phyloP scores from a whole-genome alignment of 1,140 invertebrate species.

The Nasonia longicornis region DNA sequence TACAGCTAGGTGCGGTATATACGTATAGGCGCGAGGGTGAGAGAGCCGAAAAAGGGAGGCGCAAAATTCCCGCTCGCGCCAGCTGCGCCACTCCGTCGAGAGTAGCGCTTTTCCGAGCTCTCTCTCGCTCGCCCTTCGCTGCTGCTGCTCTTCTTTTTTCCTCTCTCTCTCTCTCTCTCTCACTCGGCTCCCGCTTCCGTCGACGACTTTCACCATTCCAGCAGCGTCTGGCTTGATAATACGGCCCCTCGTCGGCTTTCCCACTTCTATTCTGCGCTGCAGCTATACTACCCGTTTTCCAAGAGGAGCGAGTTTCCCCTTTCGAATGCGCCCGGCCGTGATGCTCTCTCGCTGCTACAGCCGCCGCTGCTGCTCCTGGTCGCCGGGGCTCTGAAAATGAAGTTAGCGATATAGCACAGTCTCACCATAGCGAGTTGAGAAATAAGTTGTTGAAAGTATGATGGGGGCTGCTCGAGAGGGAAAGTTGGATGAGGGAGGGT shows the following conservation, averaged over 20 bases:
- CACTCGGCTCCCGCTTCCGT: slow-evolving; percentile 32
- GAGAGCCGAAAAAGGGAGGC: slow-evolving; percentile 45
- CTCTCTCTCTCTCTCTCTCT: slow-evolving; percentile 21
- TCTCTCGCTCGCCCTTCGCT: slow-evolving; percentile 20
- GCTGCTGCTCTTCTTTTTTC: slow-evolving; percentile 33
- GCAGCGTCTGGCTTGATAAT: slow-evolving; percentile 59
- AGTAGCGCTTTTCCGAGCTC: slow-evolving; percentile 48
- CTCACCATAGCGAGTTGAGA: slow-evolving; percentile 20
- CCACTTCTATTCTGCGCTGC: slow-evolving; percentile 10
- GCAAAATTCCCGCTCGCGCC: slow-evolving; percentile 52
- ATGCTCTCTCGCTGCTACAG: background rate
- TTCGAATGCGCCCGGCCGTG: background rate
- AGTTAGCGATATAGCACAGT: slow-evolving; percentile 36
- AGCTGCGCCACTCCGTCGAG: slow-evolving; percentile 51
- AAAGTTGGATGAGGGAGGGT: slow-evolving; percentile 2
- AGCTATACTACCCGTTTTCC: background rate
- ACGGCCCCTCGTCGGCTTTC: slow-evolving; percentile 45
- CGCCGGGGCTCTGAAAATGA: slow-evolving; percentile 18
- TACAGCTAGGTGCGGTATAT: background rate
- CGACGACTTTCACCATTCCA: slow-evolving; percentile 58
- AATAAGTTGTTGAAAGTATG: slow-evolving; percentile 40
- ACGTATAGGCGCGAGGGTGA: slow-evolving; percentile 17
- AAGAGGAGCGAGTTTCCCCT: slow-evolving; percentile 12
- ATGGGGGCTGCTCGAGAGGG: background rate
- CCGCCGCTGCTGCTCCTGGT: background rate